phyloP scores from a whole-genome alignment of 64 coral and sea anemone species.

The Catalaphyllia jardinei region DNA sequence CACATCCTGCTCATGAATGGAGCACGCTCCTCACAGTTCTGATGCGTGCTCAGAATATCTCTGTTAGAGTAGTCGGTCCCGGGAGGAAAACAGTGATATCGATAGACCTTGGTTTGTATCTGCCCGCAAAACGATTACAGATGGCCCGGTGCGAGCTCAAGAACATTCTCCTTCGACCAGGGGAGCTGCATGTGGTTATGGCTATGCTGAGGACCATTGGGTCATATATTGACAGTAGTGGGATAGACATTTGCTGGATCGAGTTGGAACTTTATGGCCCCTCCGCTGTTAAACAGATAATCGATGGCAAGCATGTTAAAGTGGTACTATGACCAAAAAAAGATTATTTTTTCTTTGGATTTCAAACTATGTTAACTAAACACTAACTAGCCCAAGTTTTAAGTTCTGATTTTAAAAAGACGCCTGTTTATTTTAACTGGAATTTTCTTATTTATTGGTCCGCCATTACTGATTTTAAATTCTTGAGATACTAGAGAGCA shows the following conservation, averaged over 20 bases:
- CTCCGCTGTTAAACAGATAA: constrained; percentile 48
- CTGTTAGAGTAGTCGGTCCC: constrained; percentile 18
- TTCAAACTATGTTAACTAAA: too few relatives aligned
- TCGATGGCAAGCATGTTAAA: constrained; percentile 63
- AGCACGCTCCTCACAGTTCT: constrained; percentile 19
- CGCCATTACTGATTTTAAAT: too few relatives aligned
- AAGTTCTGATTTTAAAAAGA: too few relatives aligned
- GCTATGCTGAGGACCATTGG: constrained; percentile 28
- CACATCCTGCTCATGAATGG: constrained; percentile 44
- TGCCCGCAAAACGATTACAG: constrained; percentile 53
- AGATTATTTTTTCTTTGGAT: too few relatives aligned
- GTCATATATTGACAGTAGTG: constrained; percentile 36
- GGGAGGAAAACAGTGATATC: constrained; percentile 46
- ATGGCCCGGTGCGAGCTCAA: constrained; percentile 38
- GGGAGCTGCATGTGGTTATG: constrained; percentile 61
- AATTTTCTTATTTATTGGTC: too few relatives aligned
- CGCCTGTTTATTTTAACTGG: too few relatives aligned
- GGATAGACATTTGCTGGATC: constrained; percentile 46
- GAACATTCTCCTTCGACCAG: constrained; percentile 44
- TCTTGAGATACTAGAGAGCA: too few relatives aligned
- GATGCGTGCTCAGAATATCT: constrained; percentile 37
- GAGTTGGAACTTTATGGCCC: constrained; percentile 59
- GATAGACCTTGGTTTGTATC: constrained; percentile 39
- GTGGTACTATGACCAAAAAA: too few relatives aligned
- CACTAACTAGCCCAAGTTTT: too few relatives aligned